Conservation (phyloP, 2,797 vertebrate species). For the Ceyx erithaca region DNA sequence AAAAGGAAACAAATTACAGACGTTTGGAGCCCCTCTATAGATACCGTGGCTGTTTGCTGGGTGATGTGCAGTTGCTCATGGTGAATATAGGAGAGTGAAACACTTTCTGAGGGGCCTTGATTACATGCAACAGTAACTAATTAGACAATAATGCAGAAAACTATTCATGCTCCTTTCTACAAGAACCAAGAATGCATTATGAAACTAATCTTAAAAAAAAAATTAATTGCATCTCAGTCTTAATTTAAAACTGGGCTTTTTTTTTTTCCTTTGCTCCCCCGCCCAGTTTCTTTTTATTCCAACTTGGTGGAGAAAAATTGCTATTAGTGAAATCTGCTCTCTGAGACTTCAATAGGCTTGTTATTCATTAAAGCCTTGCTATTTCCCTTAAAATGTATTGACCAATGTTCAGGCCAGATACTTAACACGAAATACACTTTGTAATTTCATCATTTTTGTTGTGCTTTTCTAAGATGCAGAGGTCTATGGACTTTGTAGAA, state of each 20-base stretch:
- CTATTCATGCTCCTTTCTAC: background rate
- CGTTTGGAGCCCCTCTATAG: background rate
- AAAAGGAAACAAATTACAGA: background rate
- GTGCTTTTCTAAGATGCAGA: background rate
- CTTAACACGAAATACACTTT: slow-evolving; percentile 52
- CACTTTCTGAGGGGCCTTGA: background rate
- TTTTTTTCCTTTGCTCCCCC: no score
- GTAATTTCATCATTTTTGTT: slow-evolving; percentile 57
- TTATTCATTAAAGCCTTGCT: slow-evolving; percentile 47
- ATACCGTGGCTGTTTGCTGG: background rate
- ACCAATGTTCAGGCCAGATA: background rate
- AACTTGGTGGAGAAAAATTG: slow-evolving; percentile 51
- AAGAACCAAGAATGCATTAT: slow-evolving; percentile 14
- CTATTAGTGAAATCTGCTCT: slow-evolving; percentile 50
- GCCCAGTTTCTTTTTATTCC: background rate
- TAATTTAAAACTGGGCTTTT: slow-evolving; percentile 3
- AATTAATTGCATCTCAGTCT: slow-evolving; percentile 14
- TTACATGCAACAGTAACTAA: slow-evolving; percentile 9
- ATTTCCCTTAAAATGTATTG: slow-evolving; percentile 42
- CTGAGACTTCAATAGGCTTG: slow-evolving; percentile 41
- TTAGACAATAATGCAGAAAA: slow-evolving; percentile 24
- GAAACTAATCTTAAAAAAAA: slow-evolving; percentile 28
- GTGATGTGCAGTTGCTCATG: background rate
- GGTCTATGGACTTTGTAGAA: slow-evolving; percentile 21
- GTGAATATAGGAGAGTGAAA: background rate